Base-by-base conservation (phyloP, 2,888 invertebrate species). In the Orthonevra nobilis region DNA sequence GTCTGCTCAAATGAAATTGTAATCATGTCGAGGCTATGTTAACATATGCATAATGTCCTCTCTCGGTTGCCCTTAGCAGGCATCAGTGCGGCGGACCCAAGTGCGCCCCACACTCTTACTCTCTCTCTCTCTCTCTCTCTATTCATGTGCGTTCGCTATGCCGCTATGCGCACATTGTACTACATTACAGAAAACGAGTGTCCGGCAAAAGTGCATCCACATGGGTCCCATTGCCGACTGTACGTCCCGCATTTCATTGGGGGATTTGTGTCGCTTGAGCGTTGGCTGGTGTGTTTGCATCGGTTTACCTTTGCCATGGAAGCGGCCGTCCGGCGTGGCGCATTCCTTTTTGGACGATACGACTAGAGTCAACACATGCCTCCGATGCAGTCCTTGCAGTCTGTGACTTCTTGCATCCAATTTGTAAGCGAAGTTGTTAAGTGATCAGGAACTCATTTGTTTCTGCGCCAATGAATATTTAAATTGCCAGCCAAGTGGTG, bases 1-100 rank as follows among this genome's bases (percentile, higher is more conserved):
- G 46, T 50, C 52, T 50, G 46, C 12, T 36, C 60, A 72, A 77
- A 77, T 77, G 72, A 72, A 52, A 77, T 64, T 77, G 77, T 77
- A 77, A 81, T 82, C 70, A 73, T 82, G 75, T 81, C 44, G 81
- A 61, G 70, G 32, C 73, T 58, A 63, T 82, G 82, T 82, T 81
- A 77, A 82, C 82, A 81, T 74, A 81, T 81, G 81, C 77, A 81
- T 63, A 81, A 70, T 73, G 61, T 82, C 77, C 73, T 66, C 77
- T 69, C 64, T 52, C 30, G 48, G 69, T 69, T 46, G 48, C 66
- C 52, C 46, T 46, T 48, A 48, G 46, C 60, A 48, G 34, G 42
- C 64, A 70, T 66, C 54, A 73, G 40, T 30, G 40, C 20, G 58
- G 30, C 14, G 34, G 52, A 32, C 26, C 7, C 15, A 44, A n/a